A percentile compares a stretch with the other conserved stretches of the same genome.
Conservation (phyloP, 1,140 invertebrate species). For the Drosophila rhopaloa region DNA sequence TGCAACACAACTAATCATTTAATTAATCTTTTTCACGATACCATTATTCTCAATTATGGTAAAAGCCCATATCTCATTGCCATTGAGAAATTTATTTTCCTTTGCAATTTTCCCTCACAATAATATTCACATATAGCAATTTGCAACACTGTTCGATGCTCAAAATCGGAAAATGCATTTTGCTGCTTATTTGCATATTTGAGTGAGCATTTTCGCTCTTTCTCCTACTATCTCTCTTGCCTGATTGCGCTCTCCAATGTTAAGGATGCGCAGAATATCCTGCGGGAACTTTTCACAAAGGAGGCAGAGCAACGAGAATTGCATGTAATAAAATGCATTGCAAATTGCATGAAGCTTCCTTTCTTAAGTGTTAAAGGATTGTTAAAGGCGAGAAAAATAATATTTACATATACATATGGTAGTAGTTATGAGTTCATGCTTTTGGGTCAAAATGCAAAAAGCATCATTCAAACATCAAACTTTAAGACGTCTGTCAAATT, state of each 20-base stretch:
- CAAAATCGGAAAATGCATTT: constrained; percentile 52
- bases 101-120: background rate
- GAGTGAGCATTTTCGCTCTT: constrained; percentile 40
- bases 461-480: too few species aligned
- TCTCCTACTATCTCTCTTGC: constrained; percentile 17
- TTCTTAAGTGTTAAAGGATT: background rate
- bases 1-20: background rate
- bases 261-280: constrained; percentile 79
- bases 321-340: constrained; percentile 64
- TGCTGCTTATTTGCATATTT: constrained; percentile 76
- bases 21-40: background rate
- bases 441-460: too few species aligned
- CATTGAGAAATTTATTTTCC: background rate
- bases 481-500: too few species aligned
- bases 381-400: background rate
- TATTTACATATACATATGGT: background rate
- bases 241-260: constrained; percentile 41
- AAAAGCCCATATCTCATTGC: background rate
- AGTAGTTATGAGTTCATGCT: background rate
- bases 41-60: background rate
- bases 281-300: constrained; percentile 53
- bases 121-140: constrained; percentile 7
- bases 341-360: constrained; percentile 56
- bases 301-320: constrained; percentile 8
- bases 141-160: constrained; percentile 29